Conservation (phyloP, 1,140 invertebrate genomes). For the Drosophila nannoptera region DNA sequence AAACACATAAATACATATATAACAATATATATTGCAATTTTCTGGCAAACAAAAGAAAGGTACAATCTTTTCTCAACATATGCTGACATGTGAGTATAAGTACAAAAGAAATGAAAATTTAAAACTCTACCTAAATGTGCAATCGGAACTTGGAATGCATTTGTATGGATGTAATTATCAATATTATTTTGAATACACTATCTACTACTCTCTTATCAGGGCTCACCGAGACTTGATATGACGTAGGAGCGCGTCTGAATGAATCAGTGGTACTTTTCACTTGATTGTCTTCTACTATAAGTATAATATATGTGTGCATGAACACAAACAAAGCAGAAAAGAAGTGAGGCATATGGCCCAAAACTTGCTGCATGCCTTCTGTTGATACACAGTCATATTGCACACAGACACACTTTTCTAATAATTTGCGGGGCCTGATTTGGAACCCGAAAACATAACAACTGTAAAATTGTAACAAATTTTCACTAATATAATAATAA, state of each 20-base stretch:
- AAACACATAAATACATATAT: neutral
- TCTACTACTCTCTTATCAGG: too few species aligned
- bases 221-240: too few species aligned
- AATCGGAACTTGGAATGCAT: constrained; percentile 24
- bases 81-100: neutral
- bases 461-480: constrained; percentile 13
- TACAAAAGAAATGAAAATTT: constrained; percentile 7
- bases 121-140: neutral
- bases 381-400: constrained; percentile 1
- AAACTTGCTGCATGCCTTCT: neutral
- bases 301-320: neutral
- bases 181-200: too few species aligned
- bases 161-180: constrained; percentile 8
- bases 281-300: neutral
- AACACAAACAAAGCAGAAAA: neutral
- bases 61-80: neutral
- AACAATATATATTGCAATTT: neutral
- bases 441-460: constrained; percentile 9
- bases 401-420: neutral
- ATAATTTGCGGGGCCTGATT: neutral
- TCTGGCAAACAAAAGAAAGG: too few species aligned
- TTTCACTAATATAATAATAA: constrained; percentile 35
- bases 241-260: too few species aligned
- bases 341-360: neutral
- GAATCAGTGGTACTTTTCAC: too few species aligned